Evolutionary conservation across 2,113 vertebrate genomes (phyloP).

Genomic region (Suncus etruscus): DNA sequence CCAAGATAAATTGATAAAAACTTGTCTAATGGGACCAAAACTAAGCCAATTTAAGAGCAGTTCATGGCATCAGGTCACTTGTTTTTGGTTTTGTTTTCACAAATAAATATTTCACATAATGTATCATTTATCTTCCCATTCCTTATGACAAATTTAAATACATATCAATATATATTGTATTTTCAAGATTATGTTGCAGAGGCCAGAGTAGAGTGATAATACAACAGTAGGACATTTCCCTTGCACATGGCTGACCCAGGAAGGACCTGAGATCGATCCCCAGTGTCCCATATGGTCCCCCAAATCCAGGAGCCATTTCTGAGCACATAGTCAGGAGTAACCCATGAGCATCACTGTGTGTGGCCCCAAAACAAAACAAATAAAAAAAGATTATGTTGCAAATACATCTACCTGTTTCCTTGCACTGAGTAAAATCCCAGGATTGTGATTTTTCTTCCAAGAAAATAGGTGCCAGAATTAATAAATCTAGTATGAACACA

Average conservation of each 20-base stretch:
- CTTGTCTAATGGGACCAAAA: background rate
- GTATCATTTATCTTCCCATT: background rate
- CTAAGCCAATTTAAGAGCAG: background rate
- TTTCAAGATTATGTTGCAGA: constrained; percentile 31
- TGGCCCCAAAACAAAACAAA: no score
- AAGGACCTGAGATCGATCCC: no score
- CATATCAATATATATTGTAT: background rate
- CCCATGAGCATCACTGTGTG: no score
- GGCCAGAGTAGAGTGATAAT: no score
- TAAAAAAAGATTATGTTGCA: constrained; percentile 3
- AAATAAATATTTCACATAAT: background rate
- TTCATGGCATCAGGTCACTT: background rate
- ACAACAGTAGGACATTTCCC: no score
- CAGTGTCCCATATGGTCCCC: no score
- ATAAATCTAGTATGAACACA: background rate
- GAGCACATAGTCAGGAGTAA: no score
- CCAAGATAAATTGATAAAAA: background rate
- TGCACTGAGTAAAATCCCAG: constrained; percentile 37
- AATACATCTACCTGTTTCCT: constrained; percentile 44
- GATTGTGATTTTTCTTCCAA: constrained; percentile 30
- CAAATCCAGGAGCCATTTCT: no score
- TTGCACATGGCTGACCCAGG: no score
- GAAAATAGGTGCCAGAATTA: constrained; percentile 46
- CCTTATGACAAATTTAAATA: background rate
- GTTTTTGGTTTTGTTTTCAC: background rate